Evolutionary conservation across 1,140 invertebrate species (phyloP).

Genomic region (Trachymyrmex cornetzi): DNA sequence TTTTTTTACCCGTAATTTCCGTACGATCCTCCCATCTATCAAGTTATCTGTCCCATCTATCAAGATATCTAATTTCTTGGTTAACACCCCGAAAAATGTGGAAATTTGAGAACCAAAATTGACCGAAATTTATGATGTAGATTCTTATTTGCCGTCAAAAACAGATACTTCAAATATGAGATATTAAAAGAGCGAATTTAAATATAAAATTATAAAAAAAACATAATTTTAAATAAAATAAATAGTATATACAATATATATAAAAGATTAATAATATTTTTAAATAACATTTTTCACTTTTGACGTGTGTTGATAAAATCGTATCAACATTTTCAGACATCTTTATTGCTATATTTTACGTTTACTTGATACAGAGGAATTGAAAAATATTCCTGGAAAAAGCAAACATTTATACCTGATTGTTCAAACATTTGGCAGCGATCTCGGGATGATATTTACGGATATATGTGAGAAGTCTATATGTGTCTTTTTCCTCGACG

Average conservation of each 20-base stretch:
- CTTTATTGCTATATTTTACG: neutral
- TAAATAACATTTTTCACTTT: constrained; percentile 24
- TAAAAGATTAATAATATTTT: too few relatives aligned
- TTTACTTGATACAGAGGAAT: neutral
- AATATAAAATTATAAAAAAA: neutral
- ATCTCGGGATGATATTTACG: constrained; percentile 60
- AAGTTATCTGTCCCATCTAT: constrained; percentile 39
- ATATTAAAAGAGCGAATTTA: neutral
- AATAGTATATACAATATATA: neutral
- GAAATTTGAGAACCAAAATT: constrained; percentile 30
- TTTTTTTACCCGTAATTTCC: constrained; percentile 49
- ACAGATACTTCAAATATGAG: neutral
- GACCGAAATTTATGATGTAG: neutral
- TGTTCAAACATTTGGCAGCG: constrained; percentile 14
- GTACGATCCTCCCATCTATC: constrained; percentile 31
- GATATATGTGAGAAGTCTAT: constrained; percentile 60
- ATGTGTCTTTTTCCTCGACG: constrained; percentile 62
- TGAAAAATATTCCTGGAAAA: constrained; percentile 12
- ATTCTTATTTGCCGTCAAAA: neutral
- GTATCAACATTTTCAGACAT: neutral
- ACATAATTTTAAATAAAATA: constrained; percentile 6
- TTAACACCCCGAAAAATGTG: constrained; percentile 24
- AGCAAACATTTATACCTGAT: constrained; percentile 27
- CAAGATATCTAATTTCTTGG: constrained; percentile 40
- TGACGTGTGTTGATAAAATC: neutral